Conservation (phyloP, 2,888 invertebrate species). For the Sericinus montela region DNA sequence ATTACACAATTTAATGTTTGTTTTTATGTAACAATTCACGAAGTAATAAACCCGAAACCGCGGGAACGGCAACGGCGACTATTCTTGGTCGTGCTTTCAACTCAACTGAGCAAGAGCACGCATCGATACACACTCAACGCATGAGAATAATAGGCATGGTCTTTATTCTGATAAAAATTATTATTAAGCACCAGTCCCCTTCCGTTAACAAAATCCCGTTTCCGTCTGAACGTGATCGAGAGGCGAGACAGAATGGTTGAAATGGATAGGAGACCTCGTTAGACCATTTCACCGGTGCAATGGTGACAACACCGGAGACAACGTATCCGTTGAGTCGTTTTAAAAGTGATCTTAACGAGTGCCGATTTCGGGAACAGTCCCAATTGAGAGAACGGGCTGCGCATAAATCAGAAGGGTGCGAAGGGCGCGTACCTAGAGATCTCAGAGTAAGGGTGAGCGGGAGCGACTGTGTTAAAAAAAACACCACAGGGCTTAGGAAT, state of each 20-base stretch:
- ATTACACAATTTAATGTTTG: slow-evolving; percentile 49
- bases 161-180: slow-evolving; percentile 43
- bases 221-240: slow-evolving; percentile 63
- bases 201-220: slow-evolving; percentile 60
- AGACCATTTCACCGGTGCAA: slow-evolving; percentile 43
- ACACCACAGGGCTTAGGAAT: slow-evolving; percentile 30
- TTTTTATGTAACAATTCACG: slow-evolving; percentile 43
- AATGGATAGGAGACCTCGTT: slow-evolving; percentile 46
- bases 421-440: slow-evolving; percentile 45
- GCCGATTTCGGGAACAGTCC: slow-evolving; percentile 54
- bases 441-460: slow-evolving; percentile 36
- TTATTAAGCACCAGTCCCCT: slow-evolving; percentile 51
- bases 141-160: slow-evolving; percentile 55
- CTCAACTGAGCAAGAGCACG: slow-evolving; percentile 67
- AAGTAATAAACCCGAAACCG: slow-evolving; percentile 37
- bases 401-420: slow-evolving; percentile 66
- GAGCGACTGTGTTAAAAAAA: slow-evolving; percentile 55
- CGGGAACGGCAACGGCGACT: slow-evolving; percentile 59
- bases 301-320: slow-evolving; percentile 71
- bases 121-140: slow-evolving; percentile 64
- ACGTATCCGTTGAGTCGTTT: slow-evolving; percentile 62
- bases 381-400: slow-evolving; percentile 49
- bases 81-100: slow-evolving; percentile 67
- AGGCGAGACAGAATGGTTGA: slow-evolving; percentile 47
- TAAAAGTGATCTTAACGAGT: slow-evolving; percentile 65